Percentiles rank a stretch among this genome's conserved stretches.
Evolutionary conservation across 2,113 vertebrate species (phyloP).

Genomic region (Silurus asotus): DNA sequence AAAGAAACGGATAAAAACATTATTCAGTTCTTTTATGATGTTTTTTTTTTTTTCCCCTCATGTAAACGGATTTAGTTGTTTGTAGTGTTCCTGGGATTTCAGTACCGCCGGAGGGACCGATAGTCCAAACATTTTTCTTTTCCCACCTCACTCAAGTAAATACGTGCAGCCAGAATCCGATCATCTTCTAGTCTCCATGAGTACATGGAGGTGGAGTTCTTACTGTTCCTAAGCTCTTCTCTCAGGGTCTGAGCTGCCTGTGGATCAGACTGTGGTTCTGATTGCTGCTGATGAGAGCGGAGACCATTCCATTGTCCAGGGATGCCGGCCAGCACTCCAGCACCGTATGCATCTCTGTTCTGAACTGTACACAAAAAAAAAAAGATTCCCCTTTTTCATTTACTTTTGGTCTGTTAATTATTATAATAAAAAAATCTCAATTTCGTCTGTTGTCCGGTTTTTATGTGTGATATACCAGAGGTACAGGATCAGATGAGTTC

Average conservation of each 20-base stretch:
- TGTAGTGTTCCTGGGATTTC: slow-evolving; percentile 23
- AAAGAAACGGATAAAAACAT: no score
- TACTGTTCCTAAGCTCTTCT: slow-evolving; percentile 30
- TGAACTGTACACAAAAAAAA: slow-evolving; percentile 68
- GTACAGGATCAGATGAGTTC: background rate
- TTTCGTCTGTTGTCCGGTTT: slow-evolving; percentile 69
- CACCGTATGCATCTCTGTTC: slow-evolving; percentile 55
- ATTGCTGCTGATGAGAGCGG: slow-evolving; percentile 65
- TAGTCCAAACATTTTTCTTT: background rate
- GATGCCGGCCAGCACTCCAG: slow-evolving; percentile 17
- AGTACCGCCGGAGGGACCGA: background rate
- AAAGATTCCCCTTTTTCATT: slow-evolving; percentile 49
- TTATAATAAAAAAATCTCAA: slow-evolving; percentile 81
- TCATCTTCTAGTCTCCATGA: background rate
- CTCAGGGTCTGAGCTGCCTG: slow-evolving; percentile 29
- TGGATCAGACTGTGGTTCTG: slow-evolving; percentile 58
- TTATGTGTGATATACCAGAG: slow-evolving; percentile 38
- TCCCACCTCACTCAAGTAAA: background rate
- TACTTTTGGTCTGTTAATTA: slow-evolving; percentile 65
- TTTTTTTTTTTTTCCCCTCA: background rate
- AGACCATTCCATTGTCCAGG: slow-evolving; percentile 73
- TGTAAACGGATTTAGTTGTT: slow-evolving; percentile 12
- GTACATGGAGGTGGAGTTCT: background rate
- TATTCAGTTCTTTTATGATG: background rate
- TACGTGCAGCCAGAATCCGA: background rate